A percentile compares a stretch with the other conserved stretches of the same genome.
Conservation (phyloP, 1,140 invertebrate species). For the Myzus persicae region DNA sequence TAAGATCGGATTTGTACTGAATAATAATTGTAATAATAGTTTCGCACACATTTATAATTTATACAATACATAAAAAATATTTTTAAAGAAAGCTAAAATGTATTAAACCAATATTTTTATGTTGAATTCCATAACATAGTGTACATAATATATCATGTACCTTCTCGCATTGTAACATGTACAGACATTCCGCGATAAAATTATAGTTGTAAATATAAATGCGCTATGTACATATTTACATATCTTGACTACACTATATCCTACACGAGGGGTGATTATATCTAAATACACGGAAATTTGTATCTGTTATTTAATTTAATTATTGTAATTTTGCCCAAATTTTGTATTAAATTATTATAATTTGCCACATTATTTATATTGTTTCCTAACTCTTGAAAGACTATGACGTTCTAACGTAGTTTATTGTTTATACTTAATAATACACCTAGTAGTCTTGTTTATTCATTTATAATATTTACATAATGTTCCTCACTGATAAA, state of each 20-base stretch:
- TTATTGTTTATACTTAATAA: neutral
- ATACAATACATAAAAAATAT: too few relatives aligned
- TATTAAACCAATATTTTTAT: too few relatives aligned
- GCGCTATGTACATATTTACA: neutral
- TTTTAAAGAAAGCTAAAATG: too few relatives aligned
- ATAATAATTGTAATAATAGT: too few relatives aligned
- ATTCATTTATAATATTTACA: neutral
- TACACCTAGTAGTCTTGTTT: neutral
- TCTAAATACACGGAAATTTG: neutral
- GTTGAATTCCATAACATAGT: too few relatives aligned
- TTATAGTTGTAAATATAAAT: neutral
- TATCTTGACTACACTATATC: neutral
- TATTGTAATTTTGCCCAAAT: too few relatives aligned
- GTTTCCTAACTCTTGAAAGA: neutral
- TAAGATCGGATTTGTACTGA: too few relatives aligned
- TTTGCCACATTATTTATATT: too few relatives aligned
- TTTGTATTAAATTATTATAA: neutral
- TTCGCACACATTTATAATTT: too few relatives aligned
- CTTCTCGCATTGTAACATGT: neutral
- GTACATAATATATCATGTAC: too few relatives aligned
- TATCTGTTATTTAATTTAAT: too few relatives aligned
- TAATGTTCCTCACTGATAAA: neutral
- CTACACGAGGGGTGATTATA: neutral
- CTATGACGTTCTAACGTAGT: neutral
- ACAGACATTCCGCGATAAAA: neutral